Evolutionary conservation across 2,797 vertebrate genomes (phyloP), one percentile per base, ranked within the genome.

Genomic region (Molossus molossus): DNA sequence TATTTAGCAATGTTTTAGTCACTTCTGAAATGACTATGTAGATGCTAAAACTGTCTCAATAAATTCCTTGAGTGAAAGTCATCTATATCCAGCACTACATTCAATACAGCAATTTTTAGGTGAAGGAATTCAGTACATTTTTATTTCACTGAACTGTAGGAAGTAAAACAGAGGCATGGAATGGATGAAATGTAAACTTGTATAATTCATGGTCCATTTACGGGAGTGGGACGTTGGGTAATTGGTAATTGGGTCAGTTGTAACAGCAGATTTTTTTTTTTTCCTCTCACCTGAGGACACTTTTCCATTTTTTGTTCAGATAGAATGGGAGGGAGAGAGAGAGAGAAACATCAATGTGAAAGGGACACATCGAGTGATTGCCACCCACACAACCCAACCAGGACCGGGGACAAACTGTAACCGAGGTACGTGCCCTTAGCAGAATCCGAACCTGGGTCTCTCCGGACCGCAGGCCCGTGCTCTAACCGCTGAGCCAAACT

Each of bases 121-220:
- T 91, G 86, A 95, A 73, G 2, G 11, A 88, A 75, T 50, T 84
- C 37, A 21, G 37, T 64, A 70, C 20, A 37, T 70, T 88, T 92
- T 83, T 73, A 23, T 83, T 53, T 79, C 87, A 67, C 85, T 77
- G 14, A 79, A 76, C 48, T 75, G 5, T 57, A 76, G 75, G 40
- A 91, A 87, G 20, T 89, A 75, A 86, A 93, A 67, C 12, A 60
- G 6, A 94, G 37, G 48, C 86, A 21, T 62, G 12, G 20, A 65
- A 9, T 60, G n/a, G 15, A 15, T 83, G 9, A 84, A 82, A 72
- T 37, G 1, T 60, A 82, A 81, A 23, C 1, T 75, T 53, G 1
- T 72, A 9, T 57, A 60, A 53, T 25, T 14, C 6, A 10, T 17
- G 5, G 13, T 7, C 18, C 29, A 84, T 33, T 65, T 91, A 3